Conservation (phyloP, 2,113 vertebrate species). For the Pachycephala philippinensis region DNA sequence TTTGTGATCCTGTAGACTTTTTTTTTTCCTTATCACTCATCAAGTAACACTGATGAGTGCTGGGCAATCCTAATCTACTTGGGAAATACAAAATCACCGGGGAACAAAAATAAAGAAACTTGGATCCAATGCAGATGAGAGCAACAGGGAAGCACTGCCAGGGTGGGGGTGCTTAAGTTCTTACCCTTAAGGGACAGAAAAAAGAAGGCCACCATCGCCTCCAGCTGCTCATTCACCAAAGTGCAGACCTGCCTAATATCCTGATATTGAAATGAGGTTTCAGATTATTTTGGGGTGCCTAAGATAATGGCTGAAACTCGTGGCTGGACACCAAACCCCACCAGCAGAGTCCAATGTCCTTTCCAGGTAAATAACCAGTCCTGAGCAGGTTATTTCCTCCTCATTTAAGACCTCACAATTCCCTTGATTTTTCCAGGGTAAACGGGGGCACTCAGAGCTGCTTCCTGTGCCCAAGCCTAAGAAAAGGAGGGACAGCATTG, state of each 20-base stretch:
- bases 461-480: fast-evolving
- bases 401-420: background rate
- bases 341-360: background rate
- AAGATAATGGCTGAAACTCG: background rate
- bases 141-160: background rate
- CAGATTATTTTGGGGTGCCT: background rate
- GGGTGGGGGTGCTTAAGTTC: fast-evolving
- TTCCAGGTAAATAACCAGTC: background rate
- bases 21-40: background rate
- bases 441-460: background rate
- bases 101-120: background rate
- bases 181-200: background rate
- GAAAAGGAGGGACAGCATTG: background rate
- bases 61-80: background rate
- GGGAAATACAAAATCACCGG: background rate
- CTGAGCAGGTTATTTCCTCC: background rate
- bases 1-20: background rate
- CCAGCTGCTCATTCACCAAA: background rate
- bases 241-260: background rate
- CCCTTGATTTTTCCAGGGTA: background rate
- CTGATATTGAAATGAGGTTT: background rate
- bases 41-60: background rate
- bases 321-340: background rate
- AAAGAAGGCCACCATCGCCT: background rate
- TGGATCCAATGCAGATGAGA: fast-evolving